A percentile compares a stretch with the other conserved stretches of the same genome.
Evolutionary conservation across 2,888 invertebrate species (phyloP).

Genomic region (Caenorhabditis japonica): DNA sequence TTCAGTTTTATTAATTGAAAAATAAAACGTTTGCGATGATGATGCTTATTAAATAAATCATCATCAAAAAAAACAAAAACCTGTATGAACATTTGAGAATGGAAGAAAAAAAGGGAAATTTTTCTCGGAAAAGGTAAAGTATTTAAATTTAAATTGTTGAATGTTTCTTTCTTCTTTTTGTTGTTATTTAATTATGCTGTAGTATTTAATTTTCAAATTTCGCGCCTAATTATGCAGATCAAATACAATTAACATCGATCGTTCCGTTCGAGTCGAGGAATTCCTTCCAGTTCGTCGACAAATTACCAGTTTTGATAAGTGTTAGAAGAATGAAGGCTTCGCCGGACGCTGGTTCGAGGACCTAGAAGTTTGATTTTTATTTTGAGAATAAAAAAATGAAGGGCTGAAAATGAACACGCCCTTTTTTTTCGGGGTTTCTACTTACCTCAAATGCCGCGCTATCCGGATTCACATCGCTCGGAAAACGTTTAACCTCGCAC

Average conservation of each 20-base stretch:
- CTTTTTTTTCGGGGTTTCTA: too few relatives aligned
- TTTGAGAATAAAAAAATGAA: neutral
- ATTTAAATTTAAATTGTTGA: too few relatives aligned
- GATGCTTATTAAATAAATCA: too few relatives aligned
- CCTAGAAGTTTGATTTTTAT: conserved; percentile 43
- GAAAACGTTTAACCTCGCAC: conserved; percentile 72
- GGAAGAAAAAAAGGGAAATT: neutral
- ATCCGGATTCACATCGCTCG: conserved; percentile 73
- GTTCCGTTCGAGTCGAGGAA: conserved; percentile 73
- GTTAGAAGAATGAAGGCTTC: conserved; percentile 72
- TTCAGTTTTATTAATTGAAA: too few relatives aligned
- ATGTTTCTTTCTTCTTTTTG: too few relatives aligned
- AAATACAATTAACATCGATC: conserved; percentile 69
- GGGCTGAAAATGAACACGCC: neutral
- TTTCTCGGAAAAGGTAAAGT: neutral
- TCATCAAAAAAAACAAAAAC: too few relatives aligned
- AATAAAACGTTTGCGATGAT: too few relatives aligned
- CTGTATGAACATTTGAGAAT: conserved; percentile 45
- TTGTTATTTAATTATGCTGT: too few relatives aligned
- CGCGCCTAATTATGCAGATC: too few relatives aligned
- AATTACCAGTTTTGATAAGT: conserved; percentile 72
- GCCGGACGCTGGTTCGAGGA: conserved; percentile 73
- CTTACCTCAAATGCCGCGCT: conserved; percentile 75
- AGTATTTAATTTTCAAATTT: too few relatives aligned
- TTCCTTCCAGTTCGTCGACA: conserved; percentile 75